These are phyloP conservation scores for Drusus annulatus DNA, from an alignment of 1,140 invertebrate genomes.

Conservation along the genomic window DNA sequence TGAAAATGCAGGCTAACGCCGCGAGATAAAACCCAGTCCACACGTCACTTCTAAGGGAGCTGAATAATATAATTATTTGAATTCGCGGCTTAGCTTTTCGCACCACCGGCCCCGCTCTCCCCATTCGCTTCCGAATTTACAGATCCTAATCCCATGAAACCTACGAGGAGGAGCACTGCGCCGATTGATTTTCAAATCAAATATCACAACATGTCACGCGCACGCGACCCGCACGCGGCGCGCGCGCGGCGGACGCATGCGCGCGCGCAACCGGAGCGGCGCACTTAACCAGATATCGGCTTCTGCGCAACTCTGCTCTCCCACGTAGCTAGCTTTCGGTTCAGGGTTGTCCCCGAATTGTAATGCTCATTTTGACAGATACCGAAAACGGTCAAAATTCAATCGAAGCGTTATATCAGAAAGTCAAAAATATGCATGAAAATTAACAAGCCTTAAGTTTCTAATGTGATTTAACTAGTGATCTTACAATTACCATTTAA, in stretches of 20 bases:
- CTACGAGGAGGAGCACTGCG: slow-evolving; percentile 27
- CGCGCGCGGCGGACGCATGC: slow-evolving; percentile 35
- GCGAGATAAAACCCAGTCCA: no score
- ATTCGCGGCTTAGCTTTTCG: slow-evolving; percentile 16
- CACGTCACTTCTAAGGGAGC: no score
- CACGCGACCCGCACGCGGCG: slow-evolving; percentile 43
- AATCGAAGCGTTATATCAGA: no score
- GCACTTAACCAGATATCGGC: slow-evolving; percentile 44
- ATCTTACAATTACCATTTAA: no score
- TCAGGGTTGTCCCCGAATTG: not conserved
- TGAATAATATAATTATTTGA: no score
- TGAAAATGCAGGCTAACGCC: no score
- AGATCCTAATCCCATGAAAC: slow-evolving; percentile 57
- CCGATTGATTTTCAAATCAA: slow-evolving; percentile 47
- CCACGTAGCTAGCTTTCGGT: not conserved
- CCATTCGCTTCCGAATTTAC: slow-evolving; percentile 44
- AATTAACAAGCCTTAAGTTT: no score
- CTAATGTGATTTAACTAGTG: no score
- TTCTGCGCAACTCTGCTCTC: slow-evolving; percentile 30
- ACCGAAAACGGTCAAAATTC: no score
- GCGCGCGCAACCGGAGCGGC: slow-evolving; percentile 28
- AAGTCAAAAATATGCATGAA: no score
- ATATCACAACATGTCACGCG: slow-evolving; percentile 48
- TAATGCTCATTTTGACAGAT: not conserved
- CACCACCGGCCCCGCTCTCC: not conserved